These are phyloP conservation scores for Ostrea denselamellosa DNA, from an alignment of 1,140 invertebrate genomes.

Conservation along the genomic window DNA sequence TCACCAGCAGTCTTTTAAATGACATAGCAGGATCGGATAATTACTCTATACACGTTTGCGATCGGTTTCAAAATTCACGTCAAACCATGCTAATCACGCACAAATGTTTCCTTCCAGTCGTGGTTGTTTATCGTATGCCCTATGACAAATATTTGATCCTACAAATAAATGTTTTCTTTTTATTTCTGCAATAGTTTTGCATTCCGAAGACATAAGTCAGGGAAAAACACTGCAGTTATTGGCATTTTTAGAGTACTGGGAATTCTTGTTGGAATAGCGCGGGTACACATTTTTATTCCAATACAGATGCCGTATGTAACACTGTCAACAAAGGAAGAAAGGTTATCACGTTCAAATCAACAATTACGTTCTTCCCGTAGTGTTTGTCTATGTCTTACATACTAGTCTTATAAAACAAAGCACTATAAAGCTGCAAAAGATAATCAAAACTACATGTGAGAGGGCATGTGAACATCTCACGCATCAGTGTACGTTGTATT, in stretches of 20 bases:
- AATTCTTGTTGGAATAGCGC: too few species aligned
- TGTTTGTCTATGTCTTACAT: too few species aligned
- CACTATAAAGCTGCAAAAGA: too few species aligned
- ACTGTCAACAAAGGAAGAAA: too few species aligned
- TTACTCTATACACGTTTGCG: not conserved
- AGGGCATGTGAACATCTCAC: too few species aligned
- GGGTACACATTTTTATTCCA: too few species aligned
- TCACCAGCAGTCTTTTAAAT: not conserved
- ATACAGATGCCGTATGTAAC: too few species aligned
- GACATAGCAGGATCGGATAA: not conserved
- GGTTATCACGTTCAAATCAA: too few species aligned
- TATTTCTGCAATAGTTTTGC: not conserved
- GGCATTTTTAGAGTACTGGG: not conserved
- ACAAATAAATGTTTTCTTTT: not conserved
- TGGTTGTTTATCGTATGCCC: not conserved
- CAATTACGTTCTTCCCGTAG: too few species aligned
- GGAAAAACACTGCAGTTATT: not conserved
- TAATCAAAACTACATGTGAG: too few species aligned
- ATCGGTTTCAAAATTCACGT: constrained; percentile 11
- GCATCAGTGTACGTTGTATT: too few species aligned
- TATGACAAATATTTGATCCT: not conserved
- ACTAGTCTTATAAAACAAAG: too few species aligned
- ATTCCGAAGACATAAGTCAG: not conserved
- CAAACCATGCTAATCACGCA: not conserved
- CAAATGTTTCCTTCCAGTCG: not conserved